Base-by-base conservation (phyloP, 2,888 invertebrate species). In the Strigamia crassipes region DNA sequence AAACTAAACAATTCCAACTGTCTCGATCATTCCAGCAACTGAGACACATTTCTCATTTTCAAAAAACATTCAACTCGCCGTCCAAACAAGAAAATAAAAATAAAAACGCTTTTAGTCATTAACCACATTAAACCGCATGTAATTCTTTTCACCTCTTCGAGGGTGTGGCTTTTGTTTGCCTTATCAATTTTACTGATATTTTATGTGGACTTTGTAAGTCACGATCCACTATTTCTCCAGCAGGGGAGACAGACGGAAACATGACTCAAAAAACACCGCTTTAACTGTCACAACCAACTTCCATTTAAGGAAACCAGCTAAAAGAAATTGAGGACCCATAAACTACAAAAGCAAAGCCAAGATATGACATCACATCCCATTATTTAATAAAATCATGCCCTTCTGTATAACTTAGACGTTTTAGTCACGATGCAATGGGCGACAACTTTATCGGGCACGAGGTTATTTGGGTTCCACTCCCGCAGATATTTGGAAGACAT, bases 151-250 rank as follows among this genome's bases (percentile, higher is more conserved):
- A 66, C 21, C 61, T 66, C 1, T 9, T 27, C 12, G 15, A 31
- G 73, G 73, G 73, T 73, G 73, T 73, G 73, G 73, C 31, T 18
- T 9, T 23, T 5, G n/a, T 21, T 23, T 56, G 18, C 18, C 56
- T 73, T 73, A 73, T 73, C 73, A 31, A 31, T 23, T 73, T 73
- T 73, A 73, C 73, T 73, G 73, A 73, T 73, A 73, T 73, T 73
- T 31, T 73, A 73, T 31, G 31, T 73, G 73, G 73, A 73, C 73
- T 73, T 73, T 73, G 73, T 15, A 73, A 73, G 73, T 73, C 73
- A 27, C 15, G 73, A 73, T 73, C 73, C 73, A 31, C 21, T 73
- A 31, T 56, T 56, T n/a, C 21, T 18, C 18, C 9, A 56, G 9
- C 15, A n/a, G 56, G 56, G 56, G 56, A 56, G 56, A 56, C 18